These are phyloP conservation scores for Graphium colonna DNA, from an alignment of 2,888 invertebrate species.

Conservation along the genomic window DNA sequence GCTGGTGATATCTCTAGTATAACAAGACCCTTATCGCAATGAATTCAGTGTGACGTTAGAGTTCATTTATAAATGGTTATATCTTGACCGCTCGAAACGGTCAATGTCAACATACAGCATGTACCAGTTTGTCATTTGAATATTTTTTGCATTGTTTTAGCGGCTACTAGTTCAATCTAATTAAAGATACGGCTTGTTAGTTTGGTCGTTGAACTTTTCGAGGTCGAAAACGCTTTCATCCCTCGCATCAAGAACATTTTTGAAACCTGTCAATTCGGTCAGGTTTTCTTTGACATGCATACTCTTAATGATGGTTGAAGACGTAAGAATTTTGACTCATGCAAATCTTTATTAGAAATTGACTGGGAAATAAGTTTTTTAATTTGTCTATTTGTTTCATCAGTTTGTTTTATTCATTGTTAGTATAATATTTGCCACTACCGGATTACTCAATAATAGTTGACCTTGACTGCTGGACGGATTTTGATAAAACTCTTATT, in stretches of 20 bases:
- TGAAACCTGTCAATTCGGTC: background rate
- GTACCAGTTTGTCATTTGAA: conserved; percentile 44
- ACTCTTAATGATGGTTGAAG: too few species aligned
- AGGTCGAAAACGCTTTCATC: conserved; percentile 21
- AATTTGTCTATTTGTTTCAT: too few species aligned
- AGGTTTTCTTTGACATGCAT: background rate
- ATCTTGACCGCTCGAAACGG: conserved; percentile 34
- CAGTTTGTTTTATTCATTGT: too few species aligned
- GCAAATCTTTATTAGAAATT: too few species aligned
- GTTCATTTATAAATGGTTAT: conserved; percentile 18
- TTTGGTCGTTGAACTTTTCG: conserved; percentile 35
- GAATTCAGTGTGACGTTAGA: conserved; percentile 10
- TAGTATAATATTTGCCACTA: too few species aligned
- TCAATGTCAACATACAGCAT: conserved; percentile 45
- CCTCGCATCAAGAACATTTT: background rate
- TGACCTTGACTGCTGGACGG: too few species aligned
- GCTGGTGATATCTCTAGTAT: conserved; percentile 4
- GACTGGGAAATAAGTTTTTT: too few species aligned
- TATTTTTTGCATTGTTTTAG: conserved; percentile 38
- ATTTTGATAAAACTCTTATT: too few species aligned
- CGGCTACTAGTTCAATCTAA: conserved; percentile 40
- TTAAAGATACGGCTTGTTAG: conserved; percentile 40
- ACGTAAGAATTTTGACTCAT: too few species aligned
- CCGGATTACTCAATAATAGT: too few species aligned
- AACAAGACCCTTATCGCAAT: conserved; percentile 15